Conservation (phyloP, 2,888 invertebrate genomes). For the Agriotes lineatus region DNA sequence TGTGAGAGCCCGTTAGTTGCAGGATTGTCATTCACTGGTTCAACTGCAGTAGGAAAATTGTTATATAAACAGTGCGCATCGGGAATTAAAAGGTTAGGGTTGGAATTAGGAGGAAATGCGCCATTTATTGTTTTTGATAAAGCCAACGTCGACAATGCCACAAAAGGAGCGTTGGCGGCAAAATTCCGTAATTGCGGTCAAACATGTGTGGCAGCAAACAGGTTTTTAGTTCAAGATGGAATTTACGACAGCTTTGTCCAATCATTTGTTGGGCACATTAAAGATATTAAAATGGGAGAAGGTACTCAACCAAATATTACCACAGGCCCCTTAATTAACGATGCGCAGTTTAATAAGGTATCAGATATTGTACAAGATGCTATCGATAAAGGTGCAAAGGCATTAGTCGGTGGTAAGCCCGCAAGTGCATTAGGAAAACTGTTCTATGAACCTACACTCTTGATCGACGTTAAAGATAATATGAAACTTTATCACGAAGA, state of each 20-base stretch:
- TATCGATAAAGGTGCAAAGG: slow-evolving; percentile 83
- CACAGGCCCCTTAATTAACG: slow-evolving; percentile 93
- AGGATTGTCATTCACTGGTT: slow-evolving; percentile 96
- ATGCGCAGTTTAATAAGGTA: slow-evolving; percentile 86
- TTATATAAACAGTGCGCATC: slow-evolving; percentile 86
- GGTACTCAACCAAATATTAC: slow-evolving; percentile 80
- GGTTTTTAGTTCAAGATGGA: slow-evolving; percentile 70
- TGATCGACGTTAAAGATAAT: slow-evolving; percentile 81
- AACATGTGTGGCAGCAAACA: slow-evolving; percentile 95
- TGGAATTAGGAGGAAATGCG: slow-evolving; percentile 98
- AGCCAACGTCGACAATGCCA: slow-evolving; percentile 88
- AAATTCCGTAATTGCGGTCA: slow-evolving; percentile 98
- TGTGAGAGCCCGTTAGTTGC: slow-evolving; percentile 87
- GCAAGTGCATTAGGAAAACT: slow-evolving; percentile 77
- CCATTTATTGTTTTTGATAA: slow-evolving; percentile 96
- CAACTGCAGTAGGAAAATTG: slow-evolving; percentile 92
- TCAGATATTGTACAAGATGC: slow-evolving; percentile 88
- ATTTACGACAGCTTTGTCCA: slow-evolving; percentile 85
- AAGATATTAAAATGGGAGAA: slow-evolving; percentile 81
- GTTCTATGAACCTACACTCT: slow-evolving; percentile 90
- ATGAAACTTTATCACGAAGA: slow-evolving; percentile 90
- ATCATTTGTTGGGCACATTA: slow-evolving; percentile 77
- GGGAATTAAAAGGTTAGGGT: slow-evolving; percentile 88
- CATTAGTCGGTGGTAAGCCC: slow-evolving; percentile 82
- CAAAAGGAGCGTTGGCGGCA: slow-evolving; percentile 87